A percentile compares a stretch with the other conserved stretches of the same genome.
Conservation (phyloP, 2,888 invertebrate genomes). For the Rapana venosa region DNA sequence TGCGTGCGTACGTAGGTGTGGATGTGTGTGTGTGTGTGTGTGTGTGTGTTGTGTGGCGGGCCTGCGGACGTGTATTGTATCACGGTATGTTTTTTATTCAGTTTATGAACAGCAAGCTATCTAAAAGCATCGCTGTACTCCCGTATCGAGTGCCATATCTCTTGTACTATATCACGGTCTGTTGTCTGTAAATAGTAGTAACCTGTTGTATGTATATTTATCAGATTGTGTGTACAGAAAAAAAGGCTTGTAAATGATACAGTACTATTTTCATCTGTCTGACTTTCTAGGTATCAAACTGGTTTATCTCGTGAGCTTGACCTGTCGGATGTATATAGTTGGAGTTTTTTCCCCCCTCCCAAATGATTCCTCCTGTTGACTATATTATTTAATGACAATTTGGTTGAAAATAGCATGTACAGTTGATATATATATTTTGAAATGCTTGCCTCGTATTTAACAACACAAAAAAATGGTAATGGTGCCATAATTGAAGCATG, state of each 20-base stretch:
- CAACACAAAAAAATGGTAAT: no score
- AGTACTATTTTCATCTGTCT: not conserved
- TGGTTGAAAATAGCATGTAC: not conserved
- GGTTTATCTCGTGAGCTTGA: not conserved
- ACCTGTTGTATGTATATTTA: not conserved
- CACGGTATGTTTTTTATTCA: not conserved
- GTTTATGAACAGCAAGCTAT: not conserved
- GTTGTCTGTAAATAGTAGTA: not conserved
- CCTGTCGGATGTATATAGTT: not conserved
- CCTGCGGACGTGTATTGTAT: no score
- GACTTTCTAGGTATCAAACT: not conserved
- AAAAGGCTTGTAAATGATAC: not conserved
- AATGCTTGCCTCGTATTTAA: no score
- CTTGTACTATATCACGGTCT: not conserved
- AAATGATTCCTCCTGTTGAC: not conserved
- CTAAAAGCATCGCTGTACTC: not conserved
- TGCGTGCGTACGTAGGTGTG: no score
- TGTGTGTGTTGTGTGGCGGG: no score
- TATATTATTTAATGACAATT: not conserved
- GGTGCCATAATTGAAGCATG: not conserved
- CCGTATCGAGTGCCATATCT: conserved; percentile 25
- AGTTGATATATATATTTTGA: no score
- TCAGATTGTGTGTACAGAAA: not conserved
- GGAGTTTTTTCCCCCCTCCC: no score
- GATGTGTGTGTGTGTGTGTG: no score